Evolutionary conservation across 2,888 invertebrate species (phyloP), one percentile per base, ranked within the genome.

Genomic region (Abrostola triplasia): DNA sequence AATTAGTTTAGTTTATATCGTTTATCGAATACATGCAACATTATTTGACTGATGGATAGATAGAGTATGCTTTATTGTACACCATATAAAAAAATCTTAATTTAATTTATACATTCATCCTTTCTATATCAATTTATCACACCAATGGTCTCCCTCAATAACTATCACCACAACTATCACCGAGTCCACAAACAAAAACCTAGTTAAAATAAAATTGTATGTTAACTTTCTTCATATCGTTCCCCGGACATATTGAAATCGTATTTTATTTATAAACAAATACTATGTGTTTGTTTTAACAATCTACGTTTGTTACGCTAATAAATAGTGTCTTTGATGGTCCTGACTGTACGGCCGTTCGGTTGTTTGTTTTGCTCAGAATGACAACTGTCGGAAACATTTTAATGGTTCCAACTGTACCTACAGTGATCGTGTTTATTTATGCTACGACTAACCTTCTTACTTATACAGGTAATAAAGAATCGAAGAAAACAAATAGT

Each of bases 311-410:
- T 24, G 44, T 37, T 36, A 38, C 24, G 59, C 35, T 36, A 69
- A 62, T 73, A 75, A 70, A 76, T 59, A 59, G 36, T 12, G 38
- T 50, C 13, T n/a, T 57, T 52, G 37, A n/a, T 24, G 47, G 47
- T 35, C 24, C 44, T 8, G 63, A 55, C 53, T 12, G n/a, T 38
- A 59, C 64, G 42, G 67, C 47, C 49, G 63, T 55, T 42, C n/a
- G 50, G 59, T 56, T 72, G 38, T 57, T 58, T 67, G 51, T 57
- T 58, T 35, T 41, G n/a, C 48, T 50, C 38, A 60, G 36, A 50
- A 59, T 47, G 47, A 60, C 47, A 58, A 52, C 47, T 58, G 50
- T 58, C 68, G 49, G 50, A 54, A 24, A 40, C 5, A 6, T 71
- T 44, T 36, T 24, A 47, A 47, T 47, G 44, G 41, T n/a, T 41